Conservation (phyloP, 1,140 invertebrate species). For the Drosophila auraria region DNA sequence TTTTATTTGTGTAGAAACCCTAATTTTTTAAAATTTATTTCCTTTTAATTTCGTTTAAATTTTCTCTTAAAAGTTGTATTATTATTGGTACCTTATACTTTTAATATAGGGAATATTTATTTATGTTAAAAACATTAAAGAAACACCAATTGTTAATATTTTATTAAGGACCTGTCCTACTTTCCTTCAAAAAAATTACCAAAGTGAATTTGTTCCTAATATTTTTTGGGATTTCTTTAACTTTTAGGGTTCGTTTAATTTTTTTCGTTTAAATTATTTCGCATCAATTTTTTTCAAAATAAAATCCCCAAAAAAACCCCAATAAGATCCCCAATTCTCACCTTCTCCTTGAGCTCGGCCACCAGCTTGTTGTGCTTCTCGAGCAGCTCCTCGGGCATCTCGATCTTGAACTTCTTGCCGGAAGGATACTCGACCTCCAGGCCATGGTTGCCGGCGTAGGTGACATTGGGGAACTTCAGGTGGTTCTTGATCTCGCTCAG, state of each 20-base stretch:
- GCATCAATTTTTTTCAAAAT: neutral
- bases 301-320: neutral
- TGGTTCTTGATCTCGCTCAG: slow-evolving; percentile 94
- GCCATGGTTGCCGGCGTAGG: slow-evolving; percentile 96
- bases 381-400: slow-evolving; percentile 94
- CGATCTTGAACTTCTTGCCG: slow-evolving; percentile 95
- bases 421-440: slow-evolving; percentile 95
- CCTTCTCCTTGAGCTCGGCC: slow-evolving; percentile 92
- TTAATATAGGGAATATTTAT: neutral
- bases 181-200: neutral
- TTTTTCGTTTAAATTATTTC: neutral
- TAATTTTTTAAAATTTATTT: neutral
- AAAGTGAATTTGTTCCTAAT: neutral
- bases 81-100: neutral
- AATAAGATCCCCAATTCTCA: slow-evolving; percentile 67
- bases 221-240: too few species aligned
- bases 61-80: neutral
- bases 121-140: neutral
- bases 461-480: slow-evolving; percentile 95
- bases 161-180: neutral
- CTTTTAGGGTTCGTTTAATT: too few species aligned
- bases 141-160: neutral
- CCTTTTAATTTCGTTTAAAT: too few species aligned
- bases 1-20: too few species aligned
- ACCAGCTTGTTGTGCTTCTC: slow-evolving; percentile 92